A percentile compares a stretch with the other conserved stretches of the same genome.
These are phyloP conservation scores for Gnatocerus cornutus DNA, from an alignment of 2,888 invertebrate species.

Conservation along the genomic window DNA sequence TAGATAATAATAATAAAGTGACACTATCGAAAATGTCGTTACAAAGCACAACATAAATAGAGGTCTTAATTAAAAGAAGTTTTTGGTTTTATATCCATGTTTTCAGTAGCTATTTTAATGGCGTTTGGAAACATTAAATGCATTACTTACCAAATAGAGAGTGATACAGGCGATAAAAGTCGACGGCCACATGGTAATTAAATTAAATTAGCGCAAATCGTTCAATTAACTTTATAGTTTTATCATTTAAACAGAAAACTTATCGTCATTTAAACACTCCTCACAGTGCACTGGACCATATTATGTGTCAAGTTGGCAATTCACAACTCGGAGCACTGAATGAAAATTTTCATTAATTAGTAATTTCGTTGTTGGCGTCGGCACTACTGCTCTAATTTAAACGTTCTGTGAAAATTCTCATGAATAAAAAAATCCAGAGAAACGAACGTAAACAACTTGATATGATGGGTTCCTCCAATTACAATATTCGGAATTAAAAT, in stretches of 20 bases:
- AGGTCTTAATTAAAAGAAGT: conserved; percentile 1
- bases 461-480: conserved; percentile 11
- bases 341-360: conserved; percentile 22
- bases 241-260: conserved; percentile 43
- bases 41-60: background rate
- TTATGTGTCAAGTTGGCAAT: conserved; percentile 21
- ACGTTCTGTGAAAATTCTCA: conserved; percentile 2
- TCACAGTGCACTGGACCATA: background rate
- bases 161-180: conserved; percentile 56
- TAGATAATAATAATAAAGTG: too few relatives aligned
- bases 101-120: conserved; percentile 21
- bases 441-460: conserved; percentile 13
- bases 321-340: conserved; percentile 25
- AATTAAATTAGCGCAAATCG: conserved; percentile 51
- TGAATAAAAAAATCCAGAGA: conserved; percentile 19
- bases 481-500: too few relatives aligned
- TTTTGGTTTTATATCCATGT: background rate
- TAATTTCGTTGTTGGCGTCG: conserved; percentile 22
- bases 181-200: conserved; percentile 54
- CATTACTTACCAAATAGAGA: conserved; percentile 57
- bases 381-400: conserved; percentile 2
- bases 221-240: conserved; percentile 49
- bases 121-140: conserved; percentile 36
- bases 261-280: conserved; percentile 36
- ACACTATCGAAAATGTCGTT: background rate